Evolutionary conservation across 2,113 vertebrate genomes (phyloP), one percentile per base, ranked within the genome.

Genomic region (Oreochromis spilurus): DNA sequence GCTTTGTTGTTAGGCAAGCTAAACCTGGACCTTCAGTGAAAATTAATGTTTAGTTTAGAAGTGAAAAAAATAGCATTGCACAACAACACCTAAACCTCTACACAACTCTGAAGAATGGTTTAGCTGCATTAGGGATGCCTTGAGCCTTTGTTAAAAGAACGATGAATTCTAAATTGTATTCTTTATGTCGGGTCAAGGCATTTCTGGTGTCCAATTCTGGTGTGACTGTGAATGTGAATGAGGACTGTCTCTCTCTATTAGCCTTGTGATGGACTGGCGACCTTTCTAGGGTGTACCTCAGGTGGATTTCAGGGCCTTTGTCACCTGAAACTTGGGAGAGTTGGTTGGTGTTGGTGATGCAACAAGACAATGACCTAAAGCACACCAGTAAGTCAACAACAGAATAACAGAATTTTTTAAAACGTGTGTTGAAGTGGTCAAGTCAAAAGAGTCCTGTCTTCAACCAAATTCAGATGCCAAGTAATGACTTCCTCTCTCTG

Each of bases 1-100:
- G 26, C 8, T 77, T 77, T 50, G 9, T 77, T 7, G 43, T 77
- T 50, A 77, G 24, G 16, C 12, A 70, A 24, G 7, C 16, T 50
- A 31, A 77, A n/a, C 2, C 4, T 31, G 43, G 70, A 5, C 43
- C 9, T 19, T 75, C 0, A 0, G 67, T 2, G 45, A 75, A 75
- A 75, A 31, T 31, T 17, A 31, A 17, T 72, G 21, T 75, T 75
- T 10, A 45, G 36, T 40, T 45, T 48, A 48, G 14, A 48, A 29
- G 43, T 11, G 21, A 1, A 16, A 26, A 48, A 40, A 24, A 1
- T 6, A 45, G 1, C 70, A 75, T 9, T 50, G 6, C 40, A 72
- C 14, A 17, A 26, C 13, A 72, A 52, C 45, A n/a, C 2, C 72
- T 52, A 77, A 52, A 77, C 2, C 0, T 77, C 45, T 31, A n/a